phyloP scores from a whole-genome alignment of 2,888 invertebrate genomes.

The Lampropteryx suffumata region DNA sequence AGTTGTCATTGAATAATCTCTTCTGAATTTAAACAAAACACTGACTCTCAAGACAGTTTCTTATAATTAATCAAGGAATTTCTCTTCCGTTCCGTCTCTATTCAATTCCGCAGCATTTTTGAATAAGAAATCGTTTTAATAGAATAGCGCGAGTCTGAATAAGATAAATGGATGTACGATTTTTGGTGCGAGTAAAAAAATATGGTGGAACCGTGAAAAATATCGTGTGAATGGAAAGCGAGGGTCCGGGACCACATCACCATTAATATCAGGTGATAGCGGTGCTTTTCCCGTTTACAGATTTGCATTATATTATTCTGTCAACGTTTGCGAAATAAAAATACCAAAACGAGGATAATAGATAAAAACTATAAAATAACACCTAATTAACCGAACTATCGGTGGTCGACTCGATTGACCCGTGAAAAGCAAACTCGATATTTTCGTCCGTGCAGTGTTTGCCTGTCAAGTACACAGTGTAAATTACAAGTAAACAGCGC shows the following conservation, averaged over 20 bases:
- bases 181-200: conserved; percentile 52
- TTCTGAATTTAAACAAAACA: conserved; percentile 50
- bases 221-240: conserved; percentile 45
- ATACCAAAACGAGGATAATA: too few relatives aligned
- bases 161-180: conserved; percentile 52
- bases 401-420: not conserved
- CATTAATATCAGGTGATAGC: conserved; percentile 44
- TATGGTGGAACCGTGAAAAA: conserved; percentile 42
- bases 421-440: not conserved
- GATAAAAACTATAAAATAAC: too few relatives aligned
- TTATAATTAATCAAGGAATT: conserved; percentile 58
- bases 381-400: not conserved
- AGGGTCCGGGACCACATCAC: conserved; percentile 34
- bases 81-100: conserved; percentile 44
- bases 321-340: too few relatives aligned
- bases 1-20: conserved; percentile 43
- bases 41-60: conserved; percentile 44
- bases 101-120: conserved; percentile 62
- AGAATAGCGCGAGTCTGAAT: conserved; percentile 50
- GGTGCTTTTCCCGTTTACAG: conserved; percentile 28
- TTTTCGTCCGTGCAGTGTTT: conserved; percentile 4
- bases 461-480: conserved; percentile 18
- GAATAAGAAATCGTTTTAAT: conserved; percentile 65
- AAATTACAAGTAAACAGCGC: conserved; percentile 32
- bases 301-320: conserved; percentile 5